phyloP scores from a whole-genome alignment of 2,888 invertebrate species.

The Dioctria rufipes region DNA sequence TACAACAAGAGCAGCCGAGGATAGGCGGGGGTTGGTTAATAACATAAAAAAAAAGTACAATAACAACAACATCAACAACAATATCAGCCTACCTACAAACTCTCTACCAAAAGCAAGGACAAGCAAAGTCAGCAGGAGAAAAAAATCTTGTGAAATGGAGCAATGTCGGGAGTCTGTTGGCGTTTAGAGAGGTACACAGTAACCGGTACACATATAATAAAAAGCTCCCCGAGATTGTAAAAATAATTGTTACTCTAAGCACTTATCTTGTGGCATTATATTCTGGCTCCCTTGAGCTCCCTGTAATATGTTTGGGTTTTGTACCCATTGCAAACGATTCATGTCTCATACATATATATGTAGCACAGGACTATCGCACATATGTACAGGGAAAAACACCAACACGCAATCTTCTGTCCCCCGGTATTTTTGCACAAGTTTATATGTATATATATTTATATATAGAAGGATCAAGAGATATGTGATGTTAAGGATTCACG shows the following conservation, averaged over 20 bases:
- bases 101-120: neutral
- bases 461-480: conserved; percentile 8
- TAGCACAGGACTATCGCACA: conserved; percentile 3
- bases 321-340: conserved; percentile 8
- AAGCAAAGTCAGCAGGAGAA: neutral
- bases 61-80: conserved; percentile 5
- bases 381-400: no score
- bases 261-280: conserved; percentile 50
- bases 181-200: neutral
- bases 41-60: conserved; percentile 35
- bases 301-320: conserved; percentile 39
- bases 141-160: conserved; percentile 18
- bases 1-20: conserved; percentile 9
- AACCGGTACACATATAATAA: conserved; percentile 23
- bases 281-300: conserved; percentile 22
- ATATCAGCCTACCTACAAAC: neutral
- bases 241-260: conserved; percentile 55
- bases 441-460: neutral
- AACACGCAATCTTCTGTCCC: no score
- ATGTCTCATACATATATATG: no score
- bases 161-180: conserved; percentile 5
- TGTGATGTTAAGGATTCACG: conserved; percentile 13
- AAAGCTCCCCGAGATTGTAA: conserved; percentile 53
- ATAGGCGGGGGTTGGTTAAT: conserved; percentile 24
- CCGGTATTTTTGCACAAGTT: no score